These are phyloP conservation scores for Salvelinus alpinus DNA, from an alignment of 2,113 vertebrate species.

Conservation along the genomic window DNA sequence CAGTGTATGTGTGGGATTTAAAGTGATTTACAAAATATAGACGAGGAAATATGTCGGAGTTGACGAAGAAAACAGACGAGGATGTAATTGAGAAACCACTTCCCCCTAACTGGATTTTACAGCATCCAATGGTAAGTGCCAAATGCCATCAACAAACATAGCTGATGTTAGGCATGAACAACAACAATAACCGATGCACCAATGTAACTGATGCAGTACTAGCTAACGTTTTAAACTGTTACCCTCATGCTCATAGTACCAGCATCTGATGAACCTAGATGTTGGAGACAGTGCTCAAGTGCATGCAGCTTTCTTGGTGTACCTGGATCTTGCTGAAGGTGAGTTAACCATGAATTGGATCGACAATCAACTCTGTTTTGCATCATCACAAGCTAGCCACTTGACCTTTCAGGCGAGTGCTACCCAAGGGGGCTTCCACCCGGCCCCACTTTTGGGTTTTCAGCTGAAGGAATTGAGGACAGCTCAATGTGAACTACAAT, in stretches of 20 bases:
- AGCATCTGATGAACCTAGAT: constrained; percentile 83
- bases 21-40: background rate
- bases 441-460: no score
- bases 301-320: constrained; percentile 88
- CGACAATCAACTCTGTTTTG: background rate
- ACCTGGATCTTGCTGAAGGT: constrained; percentile 93
- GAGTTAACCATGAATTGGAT: constrained; percentile 20
- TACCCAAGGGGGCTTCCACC: no score
- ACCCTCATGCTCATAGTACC: constrained; percentile 73
- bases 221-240: background rate
- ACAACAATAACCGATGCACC: background rate
- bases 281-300: constrained; percentile 81
- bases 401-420: no score
- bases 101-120: constrained; percentile 65
- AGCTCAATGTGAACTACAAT: no score
- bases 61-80: background rate
- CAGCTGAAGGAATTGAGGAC: no score
- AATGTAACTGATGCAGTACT: background rate
- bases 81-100: constrained; percentile 11
- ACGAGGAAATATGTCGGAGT: constrained; percentile 30
- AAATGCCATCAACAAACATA: no score
- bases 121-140: constrained; percentile 65
- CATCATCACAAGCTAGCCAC: no score
- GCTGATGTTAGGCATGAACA: background rate
- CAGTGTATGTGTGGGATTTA: background rate